Conservation (phyloP, 2,888 invertebrate genomes). For the Capitulum mitella region DNA sequence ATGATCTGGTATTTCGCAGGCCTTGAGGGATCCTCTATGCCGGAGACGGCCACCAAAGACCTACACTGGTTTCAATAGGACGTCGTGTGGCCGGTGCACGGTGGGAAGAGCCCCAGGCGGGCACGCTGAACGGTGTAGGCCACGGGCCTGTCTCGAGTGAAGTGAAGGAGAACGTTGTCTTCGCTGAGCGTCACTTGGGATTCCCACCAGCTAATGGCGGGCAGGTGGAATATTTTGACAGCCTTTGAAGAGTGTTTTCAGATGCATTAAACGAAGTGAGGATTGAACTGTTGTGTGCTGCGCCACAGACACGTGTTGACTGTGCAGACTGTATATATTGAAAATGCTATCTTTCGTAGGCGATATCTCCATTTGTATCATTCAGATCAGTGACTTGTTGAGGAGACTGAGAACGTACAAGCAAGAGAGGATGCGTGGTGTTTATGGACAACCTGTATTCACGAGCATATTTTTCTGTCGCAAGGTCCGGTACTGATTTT, state of each 20-base stretch:
- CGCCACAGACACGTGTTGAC: not conserved
- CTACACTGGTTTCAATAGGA: constrained; percentile 5
- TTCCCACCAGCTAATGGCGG: too few species aligned
- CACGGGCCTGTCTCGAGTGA: too few species aligned
- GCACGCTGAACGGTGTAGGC: too few species aligned
- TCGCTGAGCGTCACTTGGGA: too few species aligned
- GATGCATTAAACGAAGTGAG: not conserved
- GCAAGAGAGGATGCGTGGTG: not conserved
- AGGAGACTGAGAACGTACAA: not conserved
- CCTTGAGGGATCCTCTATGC: not conserved
- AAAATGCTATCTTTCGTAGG: constrained; percentile 16
- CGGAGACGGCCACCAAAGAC: constrained; percentile 10
- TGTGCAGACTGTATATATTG: not conserved
- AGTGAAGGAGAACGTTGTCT: too few species aligned
- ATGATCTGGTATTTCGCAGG: not conserved
- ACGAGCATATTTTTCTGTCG: not conserved
- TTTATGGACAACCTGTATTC: not conserved
- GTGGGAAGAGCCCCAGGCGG: too few species aligned
- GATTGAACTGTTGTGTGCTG: not conserved
- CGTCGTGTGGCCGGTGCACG: not conserved
- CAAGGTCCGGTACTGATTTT: not conserved
- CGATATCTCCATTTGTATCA: constrained; percentile 18
- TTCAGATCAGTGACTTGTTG: not conserved
- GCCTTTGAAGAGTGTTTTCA: not conserved
- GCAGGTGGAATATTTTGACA: not conserved